Conservation (phyloP, 2,888 invertebrate genomes). For the Belgica antarctica region DNA sequence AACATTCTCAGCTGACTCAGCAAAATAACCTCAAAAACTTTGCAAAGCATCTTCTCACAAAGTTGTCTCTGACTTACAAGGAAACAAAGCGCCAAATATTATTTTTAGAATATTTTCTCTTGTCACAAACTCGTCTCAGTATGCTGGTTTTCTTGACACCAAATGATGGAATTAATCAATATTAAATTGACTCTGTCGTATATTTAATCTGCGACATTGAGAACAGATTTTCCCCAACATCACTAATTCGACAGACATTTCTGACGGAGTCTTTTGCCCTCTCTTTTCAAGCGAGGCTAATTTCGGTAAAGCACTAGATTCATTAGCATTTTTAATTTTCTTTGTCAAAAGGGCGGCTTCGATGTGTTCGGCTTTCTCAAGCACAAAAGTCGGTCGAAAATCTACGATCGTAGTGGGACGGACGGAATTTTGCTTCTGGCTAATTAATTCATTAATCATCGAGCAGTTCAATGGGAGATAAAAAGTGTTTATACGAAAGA, state of each 20-base stretch:
- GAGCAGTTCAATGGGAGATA: neutral
- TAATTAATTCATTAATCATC: constrained; percentile 38
- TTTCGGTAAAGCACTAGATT: neutral
- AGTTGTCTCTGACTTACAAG: too few species aligned
- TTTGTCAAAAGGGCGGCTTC: neutral
- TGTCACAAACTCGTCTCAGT: too few species aligned
- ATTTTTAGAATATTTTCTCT: too few species aligned
- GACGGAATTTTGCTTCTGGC: neutral
- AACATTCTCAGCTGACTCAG: too few species aligned
- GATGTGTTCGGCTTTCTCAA: neutral
- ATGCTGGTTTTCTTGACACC: too few species aligned
- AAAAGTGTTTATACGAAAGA: neutral
- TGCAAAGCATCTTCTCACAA: too few species aligned
- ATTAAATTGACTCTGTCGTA: constrained; percentile 10
- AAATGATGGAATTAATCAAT: constrained; percentile 24
- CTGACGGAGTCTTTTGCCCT: neutral
- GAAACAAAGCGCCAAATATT: too few species aligned
- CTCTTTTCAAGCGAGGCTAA: neutral
- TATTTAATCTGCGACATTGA: constrained; percentile 7
- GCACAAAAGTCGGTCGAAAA: too few species aligned
- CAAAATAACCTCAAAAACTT: too few species aligned
- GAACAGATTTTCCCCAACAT: neutral
- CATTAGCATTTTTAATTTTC: neutral
- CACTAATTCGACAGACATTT: neutral
- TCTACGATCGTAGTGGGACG: too few species aligned